A percentile compares a stretch with the other conserved stretches of the same genome.
phyloP scores from a whole-genome alignment of 2,113 vertebrate species.

The Odontesthes bonariensis region DNA sequence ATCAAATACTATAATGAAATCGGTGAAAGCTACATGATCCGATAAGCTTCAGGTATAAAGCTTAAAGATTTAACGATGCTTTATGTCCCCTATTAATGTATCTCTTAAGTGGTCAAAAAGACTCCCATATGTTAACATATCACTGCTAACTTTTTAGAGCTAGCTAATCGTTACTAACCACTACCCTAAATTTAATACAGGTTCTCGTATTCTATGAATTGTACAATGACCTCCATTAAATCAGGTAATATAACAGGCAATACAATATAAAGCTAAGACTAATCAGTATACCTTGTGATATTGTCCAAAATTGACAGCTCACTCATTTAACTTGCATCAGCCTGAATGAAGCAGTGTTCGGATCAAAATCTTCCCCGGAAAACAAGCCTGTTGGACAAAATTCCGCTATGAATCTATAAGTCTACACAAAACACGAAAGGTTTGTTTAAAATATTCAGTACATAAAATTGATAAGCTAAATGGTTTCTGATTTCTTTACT shows the following conservation, averaged over 20 bases:
- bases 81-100: not conserved
- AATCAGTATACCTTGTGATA: constrained; percentile 45
- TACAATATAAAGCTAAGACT: not conserved
- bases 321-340: constrained; percentile 82
- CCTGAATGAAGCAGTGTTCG: constrained; percentile 40
- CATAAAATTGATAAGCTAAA: rapidly evolving
- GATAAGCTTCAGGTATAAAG: not conserved
- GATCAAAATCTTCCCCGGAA: constrained; percentile 39
- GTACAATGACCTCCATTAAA: not conserved
- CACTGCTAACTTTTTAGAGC: constrained; percentile 16
- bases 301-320: constrained; percentile 16
- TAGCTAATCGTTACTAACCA: not conserved
- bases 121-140: constrained; percentile 44
- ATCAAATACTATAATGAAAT: not conserved
- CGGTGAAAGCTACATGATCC: not conserved
- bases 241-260: not conserved
- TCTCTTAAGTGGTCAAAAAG: not conserved
- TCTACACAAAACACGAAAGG: rapidly evolving
- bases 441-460: rapidly evolving
- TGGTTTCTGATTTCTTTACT: not conserved
- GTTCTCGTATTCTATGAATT: not conserved
- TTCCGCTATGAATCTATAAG: constrained; percentile 33
- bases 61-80: not conserved
- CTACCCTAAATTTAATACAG: not conserved
- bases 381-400: not conserved